Evolutionary conservation across 2,797 vertebrate genomes (phyloP).

Genomic region (Anisognathus igniventris): DNA sequence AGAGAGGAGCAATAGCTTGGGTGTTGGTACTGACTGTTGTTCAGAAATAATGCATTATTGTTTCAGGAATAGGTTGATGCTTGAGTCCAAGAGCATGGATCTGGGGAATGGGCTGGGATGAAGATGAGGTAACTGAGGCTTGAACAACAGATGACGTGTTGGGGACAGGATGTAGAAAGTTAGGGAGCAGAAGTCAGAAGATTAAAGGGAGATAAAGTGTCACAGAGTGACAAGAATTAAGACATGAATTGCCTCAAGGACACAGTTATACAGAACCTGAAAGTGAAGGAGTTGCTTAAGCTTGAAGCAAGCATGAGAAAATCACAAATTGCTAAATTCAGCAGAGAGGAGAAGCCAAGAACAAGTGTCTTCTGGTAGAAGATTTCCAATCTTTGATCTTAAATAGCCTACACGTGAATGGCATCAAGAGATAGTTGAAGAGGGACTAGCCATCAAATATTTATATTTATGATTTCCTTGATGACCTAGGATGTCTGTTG

Average conservation of each 20-base stretch:
- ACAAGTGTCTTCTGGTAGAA: not conserved
- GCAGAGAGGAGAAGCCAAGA: not conserved
- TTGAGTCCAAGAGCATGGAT: not conserved
- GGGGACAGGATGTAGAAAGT: not conserved
- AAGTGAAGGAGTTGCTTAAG: not conserved
- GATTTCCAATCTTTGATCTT: not conserved
- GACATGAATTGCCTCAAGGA: not conserved
- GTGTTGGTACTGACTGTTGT: not conserved
- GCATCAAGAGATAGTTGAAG: not conserved
- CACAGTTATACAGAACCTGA: not conserved
- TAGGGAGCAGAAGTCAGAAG: not conserved
- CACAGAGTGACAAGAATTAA: not conserved
- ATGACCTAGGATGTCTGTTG: not conserved
- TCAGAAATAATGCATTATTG: not conserved
- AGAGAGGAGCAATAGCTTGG: not conserved
- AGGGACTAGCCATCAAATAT: not conserved
- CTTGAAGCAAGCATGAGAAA: not conserved
- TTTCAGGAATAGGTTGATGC: not conserved
- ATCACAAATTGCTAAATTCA: not conserved
- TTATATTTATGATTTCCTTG: not conserved
- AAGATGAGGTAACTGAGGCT: not conserved
- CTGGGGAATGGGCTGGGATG: not conserved
- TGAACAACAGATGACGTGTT: not conserved
- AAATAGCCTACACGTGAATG: not conserved
- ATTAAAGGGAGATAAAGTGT: not conserved